These are phyloP conservation scores for Liparis tanakae DNA, from an alignment of 2,797 vertebrate species.

Conservation along the genomic window DNA sequence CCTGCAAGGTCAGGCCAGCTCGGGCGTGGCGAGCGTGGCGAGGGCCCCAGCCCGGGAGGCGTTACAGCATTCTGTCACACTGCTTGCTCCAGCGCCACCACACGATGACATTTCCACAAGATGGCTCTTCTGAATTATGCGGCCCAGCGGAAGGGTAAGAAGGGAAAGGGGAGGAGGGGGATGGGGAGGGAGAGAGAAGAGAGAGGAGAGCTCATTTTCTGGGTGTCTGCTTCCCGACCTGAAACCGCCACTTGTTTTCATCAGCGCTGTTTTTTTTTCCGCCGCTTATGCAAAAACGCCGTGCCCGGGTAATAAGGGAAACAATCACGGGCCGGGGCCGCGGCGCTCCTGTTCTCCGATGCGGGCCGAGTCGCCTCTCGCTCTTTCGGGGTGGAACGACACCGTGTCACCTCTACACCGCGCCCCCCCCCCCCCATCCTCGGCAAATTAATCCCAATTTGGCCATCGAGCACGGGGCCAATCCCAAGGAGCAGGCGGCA, in stretches of 20 bases:
- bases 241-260: slow-evolving; percentile 83
- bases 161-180: slow-evolving; percentile 55
- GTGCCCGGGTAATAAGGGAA: slow-evolving; percentile 69
- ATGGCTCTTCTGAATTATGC: slow-evolving; percentile 81
- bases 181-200: slow-evolving; percentile 13
- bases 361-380: slow-evolving; percentile 47
- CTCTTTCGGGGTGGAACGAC: slow-evolving; percentile 67
- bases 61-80: slow-evolving; percentile 78
- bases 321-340: slow-evolving; percentile 78
- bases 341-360: slow-evolving; percentile 61
- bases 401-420: slow-evolving; percentile 74
- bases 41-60: slow-evolving; percentile 67
- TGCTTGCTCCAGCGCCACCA: slow-evolving; percentile 74
- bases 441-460: slow-evolving; percentile 82
- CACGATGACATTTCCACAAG: slow-evolving; percentile 83
- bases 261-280: slow-evolving; percentile 73
- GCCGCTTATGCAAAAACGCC: slow-evolving; percentile 80
- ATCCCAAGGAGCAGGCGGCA: slow-evolving; percentile 62
- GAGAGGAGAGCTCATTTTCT: slow-evolving; percentile 82
- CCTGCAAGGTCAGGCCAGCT: slow-evolving; percentile 79
- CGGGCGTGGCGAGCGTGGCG: slow-evolving; percentile 64
- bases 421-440: slow-evolving; percentile 68
- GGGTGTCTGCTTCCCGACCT: slow-evolving; percentile 80
- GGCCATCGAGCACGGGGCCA: slow-evolving; percentile 69
- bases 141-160: slow-evolving; percentile 75